phyloP scores from a whole-genome alignment of 2,888 invertebrate genomes.

The Cordilura impudica region DNA sequence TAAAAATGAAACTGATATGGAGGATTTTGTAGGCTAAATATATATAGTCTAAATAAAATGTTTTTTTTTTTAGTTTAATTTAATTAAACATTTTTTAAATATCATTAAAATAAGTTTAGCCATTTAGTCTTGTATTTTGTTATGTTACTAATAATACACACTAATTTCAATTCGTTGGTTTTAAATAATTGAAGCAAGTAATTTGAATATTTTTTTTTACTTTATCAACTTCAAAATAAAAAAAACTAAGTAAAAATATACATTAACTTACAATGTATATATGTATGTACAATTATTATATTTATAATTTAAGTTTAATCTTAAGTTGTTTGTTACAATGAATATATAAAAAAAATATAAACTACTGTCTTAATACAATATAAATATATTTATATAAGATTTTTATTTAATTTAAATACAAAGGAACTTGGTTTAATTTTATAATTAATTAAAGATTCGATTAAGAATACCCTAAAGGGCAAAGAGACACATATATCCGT shows the following conservation, averaged over 20 bases:
- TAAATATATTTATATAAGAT: neutral
- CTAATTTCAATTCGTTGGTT: neutral
- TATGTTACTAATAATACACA: neutral
- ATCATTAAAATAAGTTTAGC: too few species aligned
- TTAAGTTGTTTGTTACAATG: neutral
- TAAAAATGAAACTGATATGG: conserved; percentile 63
- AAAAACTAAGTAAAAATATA: neutral
- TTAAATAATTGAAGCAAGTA: neutral
- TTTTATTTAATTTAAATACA: neutral
- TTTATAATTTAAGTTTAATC: neutral
- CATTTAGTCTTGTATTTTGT: neutral
- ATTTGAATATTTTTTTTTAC: neutral
- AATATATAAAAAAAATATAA: neutral
- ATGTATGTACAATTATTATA: neutral
- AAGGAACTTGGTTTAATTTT: too few species aligned
- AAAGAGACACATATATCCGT: too few species aligned
- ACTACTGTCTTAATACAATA: neutral
- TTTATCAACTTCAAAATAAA: too few species aligned
- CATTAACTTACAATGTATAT: neutral
- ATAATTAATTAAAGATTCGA: too few species aligned
- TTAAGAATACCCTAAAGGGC: too few species aligned
- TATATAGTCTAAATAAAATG: neutral
- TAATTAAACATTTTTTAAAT: too few species aligned
- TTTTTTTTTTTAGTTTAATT: too few species aligned
- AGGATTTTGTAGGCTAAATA: conserved; percentile 59